Percentiles rank a stretch among this genome's conserved stretches.
Evolutionary conservation across 2,888 invertebrate genomes (phyloP).

Genomic region (Portevinia maculata): DNA sequence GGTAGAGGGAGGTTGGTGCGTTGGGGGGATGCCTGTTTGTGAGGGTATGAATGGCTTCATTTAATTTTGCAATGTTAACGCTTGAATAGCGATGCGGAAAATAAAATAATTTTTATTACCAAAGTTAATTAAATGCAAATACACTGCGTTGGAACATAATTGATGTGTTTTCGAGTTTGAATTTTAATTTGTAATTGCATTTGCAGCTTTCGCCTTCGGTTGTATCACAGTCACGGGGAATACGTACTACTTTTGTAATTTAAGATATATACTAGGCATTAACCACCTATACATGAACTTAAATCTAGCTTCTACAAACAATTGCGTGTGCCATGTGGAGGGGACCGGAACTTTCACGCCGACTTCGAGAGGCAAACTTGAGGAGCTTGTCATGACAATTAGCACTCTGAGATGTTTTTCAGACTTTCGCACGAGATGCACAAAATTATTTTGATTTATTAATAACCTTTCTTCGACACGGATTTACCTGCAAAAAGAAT

Average conservation of each 20-base stretch:
- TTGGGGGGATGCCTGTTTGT: conserved; percentile 7
- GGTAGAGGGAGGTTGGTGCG: neutral
- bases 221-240: neutral
- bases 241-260: conserved; percentile 16
- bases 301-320: too few species aligned
- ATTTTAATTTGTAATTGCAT: conserved; percentile 50
- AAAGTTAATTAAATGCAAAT: conserved; percentile 51
- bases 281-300: too few species aligned
- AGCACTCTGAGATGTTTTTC: too few species aligned
- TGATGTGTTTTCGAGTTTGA: conserved; percentile 57
- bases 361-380: too few species aligned
- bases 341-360: too few species aligned
- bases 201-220: neutral
- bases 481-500: too few species aligned
- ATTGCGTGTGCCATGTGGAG: too few species aligned
- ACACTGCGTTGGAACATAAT: conserved; percentile 27
- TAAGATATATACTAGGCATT: too few species aligned
- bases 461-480: too few species aligned
- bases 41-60: conserved; percentile 53
- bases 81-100: conserved; percentile 48
- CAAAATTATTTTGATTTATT: too few species aligned
- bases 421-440: too few species aligned
- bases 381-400: too few species aligned
- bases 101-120: conserved; percentile 54
- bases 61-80: conserved; percentile 59